Conservation (phyloP, 2,888 invertebrate genomes). For the Cartodere bifasciata region DNA sequence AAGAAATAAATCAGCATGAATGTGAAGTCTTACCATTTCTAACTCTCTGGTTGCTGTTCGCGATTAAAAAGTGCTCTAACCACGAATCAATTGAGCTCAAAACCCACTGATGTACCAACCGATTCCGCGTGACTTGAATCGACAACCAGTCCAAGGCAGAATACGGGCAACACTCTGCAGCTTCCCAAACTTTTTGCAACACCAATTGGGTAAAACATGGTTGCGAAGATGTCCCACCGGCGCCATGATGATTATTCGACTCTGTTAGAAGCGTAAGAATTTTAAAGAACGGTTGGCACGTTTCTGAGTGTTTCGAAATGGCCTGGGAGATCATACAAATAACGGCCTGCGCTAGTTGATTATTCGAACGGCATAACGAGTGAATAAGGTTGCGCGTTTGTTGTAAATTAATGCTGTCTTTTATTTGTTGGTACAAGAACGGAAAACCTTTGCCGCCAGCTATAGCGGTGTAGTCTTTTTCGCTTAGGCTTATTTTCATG, state of each 20-base stretch:
- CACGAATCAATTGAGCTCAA: slow-evolving; percentile 84
- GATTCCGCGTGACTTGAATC: slow-evolving; percentile 72
- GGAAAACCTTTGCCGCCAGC: slow-evolving; percentile 87
- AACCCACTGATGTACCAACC: slow-evolving; percentile 83
- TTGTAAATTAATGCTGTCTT: slow-evolving; percentile 83
- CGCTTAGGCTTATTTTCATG: slow-evolving; percentile 58
- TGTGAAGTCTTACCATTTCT: slow-evolving; percentile 48
- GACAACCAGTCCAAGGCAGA: slow-evolving; percentile 88
- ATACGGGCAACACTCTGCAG: slow-evolving; percentile 81
- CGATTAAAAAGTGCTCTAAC: slow-evolving; percentile 81
- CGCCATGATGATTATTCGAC: slow-evolving; percentile 32
- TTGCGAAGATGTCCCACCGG: slow-evolving; percentile 57
- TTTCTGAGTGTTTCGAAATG: slow-evolving; percentile 82
- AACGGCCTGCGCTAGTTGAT: slow-evolving; percentile 75
- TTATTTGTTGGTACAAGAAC: slow-evolving; percentile 88
- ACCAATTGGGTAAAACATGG: slow-evolving; percentile 87
- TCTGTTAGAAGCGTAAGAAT: slow-evolving; percentile 79
- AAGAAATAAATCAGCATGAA: slow-evolving; percentile 9
- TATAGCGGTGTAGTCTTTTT: slow-evolving; percentile 69
- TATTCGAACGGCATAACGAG: slow-evolving; percentile 84
- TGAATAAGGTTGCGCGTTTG: slow-evolving; percentile 87
- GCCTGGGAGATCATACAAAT: slow-evolving; percentile 84
- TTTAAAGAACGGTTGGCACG: slow-evolving; percentile 86
- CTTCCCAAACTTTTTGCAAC: slow-evolving; percentile 79
- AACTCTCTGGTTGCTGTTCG: slow-evolving; percentile 74